These are phyloP conservation scores for Drosophila mojavensis DNA, from an alignment of 1,140 invertebrate species.

Conservation along the genomic window DNA sequence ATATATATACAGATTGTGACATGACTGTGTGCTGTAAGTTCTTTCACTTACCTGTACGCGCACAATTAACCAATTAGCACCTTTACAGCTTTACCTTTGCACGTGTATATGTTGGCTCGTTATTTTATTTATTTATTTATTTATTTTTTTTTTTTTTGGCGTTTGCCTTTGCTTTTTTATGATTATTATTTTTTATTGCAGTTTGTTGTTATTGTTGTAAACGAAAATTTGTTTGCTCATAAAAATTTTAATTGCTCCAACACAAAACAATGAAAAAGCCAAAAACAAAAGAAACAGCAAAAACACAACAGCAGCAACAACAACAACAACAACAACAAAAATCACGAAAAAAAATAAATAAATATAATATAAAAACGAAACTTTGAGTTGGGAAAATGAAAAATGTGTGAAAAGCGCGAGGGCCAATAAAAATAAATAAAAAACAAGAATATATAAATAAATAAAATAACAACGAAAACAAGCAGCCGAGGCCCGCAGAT, in stretches of 20 bases:
- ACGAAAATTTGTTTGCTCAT: constrained; percentile 64
- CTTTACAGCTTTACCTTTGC: constrained; percentile 40
- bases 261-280: constrained; percentile 56
- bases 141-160: not conserved
- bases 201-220: constrained; percentile 53
- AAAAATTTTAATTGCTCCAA: constrained; percentile 62
- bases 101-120: constrained; percentile 7
- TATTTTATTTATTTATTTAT: not conserved
- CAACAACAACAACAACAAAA: constrained; percentile 22
- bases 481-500: constrained; percentile 24
- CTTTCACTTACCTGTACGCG: constrained; percentile 22
- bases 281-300: constrained; percentile 29
- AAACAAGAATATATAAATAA: constrained; percentile 48
- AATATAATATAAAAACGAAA: constrained; percentile 9
- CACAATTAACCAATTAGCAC: constrained; percentile 61
- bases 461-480: constrained; percentile 22
- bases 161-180: constrained; percentile 17
- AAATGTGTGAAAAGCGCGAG: constrained; percentile 52
- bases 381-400: constrained; percentile 43
- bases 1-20: not conserved
- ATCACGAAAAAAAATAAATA: constrained; percentile 10
- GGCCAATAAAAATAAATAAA: constrained; percentile 54
- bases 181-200: constrained; percentile 55
- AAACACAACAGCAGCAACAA: constrained; percentile 18
- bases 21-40: not conserved